Percentiles rank a stretch among this genome's conserved stretches.
phyloP scores from a whole-genome alignment of 1,140 invertebrate species.

The Macrobrachium rosenbergii region DNA sequence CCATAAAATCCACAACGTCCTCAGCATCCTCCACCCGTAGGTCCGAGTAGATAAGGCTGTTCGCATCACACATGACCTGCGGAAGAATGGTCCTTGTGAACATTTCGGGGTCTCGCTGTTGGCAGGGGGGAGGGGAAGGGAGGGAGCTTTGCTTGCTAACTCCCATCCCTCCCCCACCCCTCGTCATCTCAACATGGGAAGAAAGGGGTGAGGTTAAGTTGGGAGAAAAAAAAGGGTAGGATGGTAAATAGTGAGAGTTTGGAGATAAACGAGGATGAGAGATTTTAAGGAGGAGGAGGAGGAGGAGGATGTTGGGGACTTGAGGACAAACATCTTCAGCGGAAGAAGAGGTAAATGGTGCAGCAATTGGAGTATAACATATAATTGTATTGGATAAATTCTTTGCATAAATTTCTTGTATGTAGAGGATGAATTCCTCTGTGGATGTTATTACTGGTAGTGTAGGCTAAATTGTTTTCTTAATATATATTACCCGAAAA shows the following conservation, averaged over 20 bases:
- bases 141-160: no score
- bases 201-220: neutral
- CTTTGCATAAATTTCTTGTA: no score
- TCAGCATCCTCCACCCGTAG: slow-evolving; percentile 40
- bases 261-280: neutral
- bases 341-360: neutral
- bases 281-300: neutral
- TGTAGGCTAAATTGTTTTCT: no score
- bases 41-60: slow-evolving; percentile 37
- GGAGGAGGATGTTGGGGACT: neutral
- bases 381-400: no score
- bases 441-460: no score
- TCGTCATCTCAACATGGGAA: neutral
- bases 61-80: neutral
- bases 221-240: neutral
- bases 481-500: no score
- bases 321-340: neutral
- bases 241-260: neutral
- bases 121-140: no score
- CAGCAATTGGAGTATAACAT: neutral
- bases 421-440: no score
- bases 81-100: neutral
- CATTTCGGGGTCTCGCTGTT: no score
- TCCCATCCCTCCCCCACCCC: neutral
- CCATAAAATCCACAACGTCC: slow-evolving; percentile 57